Conservation (phyloP, 2,113 vertebrate genomes). For the Otus sunia region DNA sequence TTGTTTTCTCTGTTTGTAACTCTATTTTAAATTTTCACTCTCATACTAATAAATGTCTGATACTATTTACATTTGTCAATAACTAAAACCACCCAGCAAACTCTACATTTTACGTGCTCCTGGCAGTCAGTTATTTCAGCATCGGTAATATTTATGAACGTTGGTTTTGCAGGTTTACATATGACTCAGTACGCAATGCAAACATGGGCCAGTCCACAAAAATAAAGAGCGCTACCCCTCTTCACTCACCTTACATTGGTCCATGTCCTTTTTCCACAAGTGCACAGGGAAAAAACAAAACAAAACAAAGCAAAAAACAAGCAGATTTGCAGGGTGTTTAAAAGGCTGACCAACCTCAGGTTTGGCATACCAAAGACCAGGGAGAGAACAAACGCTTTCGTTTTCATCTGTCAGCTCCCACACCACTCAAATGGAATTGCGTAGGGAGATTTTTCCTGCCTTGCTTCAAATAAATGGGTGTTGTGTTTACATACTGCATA, state of each 20-base stretch:
- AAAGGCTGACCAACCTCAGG: conserved; percentile 4
- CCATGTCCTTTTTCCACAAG: not conserved
- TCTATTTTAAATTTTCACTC: not conserved
- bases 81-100: not conserved
- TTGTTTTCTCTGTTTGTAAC: not conserved
- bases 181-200: not conserved
- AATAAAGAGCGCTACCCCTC: not conserved
- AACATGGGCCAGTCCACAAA: not conserved
- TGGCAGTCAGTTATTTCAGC: not conserved
- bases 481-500: conserved; percentile 56
- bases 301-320: not conserved
- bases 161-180: not conserved
- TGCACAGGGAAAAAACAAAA: not conserved
- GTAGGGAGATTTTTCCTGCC: conserved; percentile 32
- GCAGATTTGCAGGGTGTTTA: not conserved
- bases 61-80: not conserved
- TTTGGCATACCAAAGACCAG: conserved; percentile 19
- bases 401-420: conserved; percentile 54
- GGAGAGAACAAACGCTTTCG: conserved; percentile 20
- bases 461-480: conserved; percentile 57
- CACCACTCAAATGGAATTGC: conserved; percentile 29
- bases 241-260: not conserved
- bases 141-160: rapidly evolving
- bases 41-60: not conserved
- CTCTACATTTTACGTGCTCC: not conserved